Evolutionary conservation across 2,797 vertebrate species (phyloP).

Genomic region (Pangasius krempfi): DNA sequence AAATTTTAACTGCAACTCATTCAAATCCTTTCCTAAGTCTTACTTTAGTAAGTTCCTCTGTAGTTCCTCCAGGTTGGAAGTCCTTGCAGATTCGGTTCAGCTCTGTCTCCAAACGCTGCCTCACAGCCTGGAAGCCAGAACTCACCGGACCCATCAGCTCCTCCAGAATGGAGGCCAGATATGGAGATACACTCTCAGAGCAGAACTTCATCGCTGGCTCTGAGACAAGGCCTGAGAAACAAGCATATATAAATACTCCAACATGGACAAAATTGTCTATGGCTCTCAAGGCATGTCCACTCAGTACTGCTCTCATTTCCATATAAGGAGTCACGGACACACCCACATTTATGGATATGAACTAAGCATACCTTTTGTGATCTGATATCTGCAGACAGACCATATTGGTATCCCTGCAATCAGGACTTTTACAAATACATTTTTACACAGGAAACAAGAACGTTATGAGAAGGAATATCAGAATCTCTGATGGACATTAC

Average conservation of each 20-base stretch:
- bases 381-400: background rate
- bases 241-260: constrained; percentile 40
- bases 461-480: background rate
- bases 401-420: background rate
- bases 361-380: background rate
- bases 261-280: background rate
- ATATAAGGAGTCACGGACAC: background rate
- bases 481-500: background rate
- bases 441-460: background rate
- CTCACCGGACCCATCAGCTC: constrained; percentile 83
- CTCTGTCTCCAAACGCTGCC: constrained; percentile 58
- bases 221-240: constrained; percentile 70
- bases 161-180: constrained; percentile 84
- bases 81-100: constrained; percentile 62
- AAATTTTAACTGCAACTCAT: background rate
- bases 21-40: background rate
- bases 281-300: background rate
- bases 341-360: background rate
- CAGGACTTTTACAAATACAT: background rate
- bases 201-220: constrained; percentile 78
- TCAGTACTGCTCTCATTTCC: background rate
- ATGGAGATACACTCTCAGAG: constrained; percentile 79
- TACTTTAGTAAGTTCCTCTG: constrained; percentile 64
- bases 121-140: constrained; percentile 70
- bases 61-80: constrained; percentile 45